These are phyloP conservation scores for Macrobrachium nipponense DNA, from an alignment of 1,140 invertebrate species.

Conservation along the genomic window DNA sequence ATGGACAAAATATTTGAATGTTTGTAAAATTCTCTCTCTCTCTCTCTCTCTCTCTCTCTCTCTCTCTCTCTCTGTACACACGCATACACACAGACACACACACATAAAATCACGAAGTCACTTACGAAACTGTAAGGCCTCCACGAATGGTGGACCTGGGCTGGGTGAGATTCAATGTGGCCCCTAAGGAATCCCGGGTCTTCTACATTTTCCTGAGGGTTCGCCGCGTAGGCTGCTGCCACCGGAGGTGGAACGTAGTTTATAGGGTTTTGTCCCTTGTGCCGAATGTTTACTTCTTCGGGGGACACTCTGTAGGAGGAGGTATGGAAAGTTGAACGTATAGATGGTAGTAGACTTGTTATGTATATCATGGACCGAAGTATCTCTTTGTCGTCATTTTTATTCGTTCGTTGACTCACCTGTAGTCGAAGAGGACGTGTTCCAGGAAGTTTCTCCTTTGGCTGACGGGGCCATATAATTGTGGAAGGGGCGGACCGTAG, in stretches of 20 bases:
- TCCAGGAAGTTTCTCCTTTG: not conserved
- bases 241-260: not conserved
- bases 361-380: not conserved
- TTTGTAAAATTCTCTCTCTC: no score
- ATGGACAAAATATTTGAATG: no score
- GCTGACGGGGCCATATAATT: not conserved
- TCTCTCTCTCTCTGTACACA: no score
- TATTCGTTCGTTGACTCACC: not conserved
- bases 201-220: not conserved
- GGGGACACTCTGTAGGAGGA: slow-evolving; percentile 11
- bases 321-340: not conserved
- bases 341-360: not conserved
- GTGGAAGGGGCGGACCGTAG: no score
- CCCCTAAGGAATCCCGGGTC: slow-evolving; percentile 17
- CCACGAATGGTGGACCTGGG: no score
- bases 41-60: no score
- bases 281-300: slow-evolving; percentile 21
- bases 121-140: not conserved
- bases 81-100: no score
- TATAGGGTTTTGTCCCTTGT: slow-evolving; percentile 34
- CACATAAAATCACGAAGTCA: not conserved
- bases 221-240: not conserved
- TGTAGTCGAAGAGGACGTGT: not conserved
- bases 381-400: not conserved
- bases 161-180: slow-evolving; percentile 28